Evolutionary conservation across 1,140 invertebrate species (phyloP).

Genomic region (Caenorhabditis briggsae): DNA sequence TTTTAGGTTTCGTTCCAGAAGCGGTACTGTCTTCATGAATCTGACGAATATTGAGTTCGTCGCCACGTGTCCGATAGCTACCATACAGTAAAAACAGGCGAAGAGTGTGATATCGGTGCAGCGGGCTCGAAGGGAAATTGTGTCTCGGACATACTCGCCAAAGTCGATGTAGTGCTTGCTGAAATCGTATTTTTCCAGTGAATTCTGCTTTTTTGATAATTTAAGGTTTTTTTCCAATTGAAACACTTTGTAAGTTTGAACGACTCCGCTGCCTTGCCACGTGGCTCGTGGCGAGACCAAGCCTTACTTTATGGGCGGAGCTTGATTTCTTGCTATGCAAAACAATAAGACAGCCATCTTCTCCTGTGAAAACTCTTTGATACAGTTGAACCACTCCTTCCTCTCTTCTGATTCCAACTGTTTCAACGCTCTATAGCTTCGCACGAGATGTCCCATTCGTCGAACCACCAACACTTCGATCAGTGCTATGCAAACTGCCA

Average conservation of each 20-base stretch:
- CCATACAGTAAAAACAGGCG: neutral
- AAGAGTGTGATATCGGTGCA: neutral
- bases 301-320: neutral
- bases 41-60: constrained; percentile 3
- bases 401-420: neutral
- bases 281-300: too few relatives aligned
- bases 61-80: neutral
- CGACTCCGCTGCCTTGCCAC: too few relatives aligned
- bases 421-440: neutral
- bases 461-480: neutral
- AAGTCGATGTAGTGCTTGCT: constrained; percentile 30
- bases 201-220: too few relatives aligned
- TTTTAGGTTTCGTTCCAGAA: neutral
- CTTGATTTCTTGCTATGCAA: neutral
- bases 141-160: constrained; percentile 4
- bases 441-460: constrained; percentile 13
- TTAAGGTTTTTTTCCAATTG: too few relatives aligned
- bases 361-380: neutral
- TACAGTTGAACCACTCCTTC: neutral
- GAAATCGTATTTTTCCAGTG: neutral
- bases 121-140: neutral
- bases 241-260: too few relatives aligned
- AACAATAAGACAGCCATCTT: neutral
- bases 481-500: neutral
- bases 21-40: neutral